Conservation (phyloP, 2,888 invertebrate genomes). For the Brachypterus glaber region DNA sequence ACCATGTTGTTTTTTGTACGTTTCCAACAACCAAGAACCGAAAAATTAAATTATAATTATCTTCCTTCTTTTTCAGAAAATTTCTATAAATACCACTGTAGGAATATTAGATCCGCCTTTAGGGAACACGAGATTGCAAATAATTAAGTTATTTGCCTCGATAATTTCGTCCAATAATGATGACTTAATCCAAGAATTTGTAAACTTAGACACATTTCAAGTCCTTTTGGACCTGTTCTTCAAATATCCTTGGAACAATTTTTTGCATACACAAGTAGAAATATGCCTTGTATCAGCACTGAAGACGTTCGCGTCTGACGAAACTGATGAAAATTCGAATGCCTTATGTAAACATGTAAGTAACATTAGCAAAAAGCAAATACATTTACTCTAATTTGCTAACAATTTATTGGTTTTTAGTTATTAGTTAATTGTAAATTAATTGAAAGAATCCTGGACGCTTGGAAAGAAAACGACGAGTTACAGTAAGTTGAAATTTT, state of each 20-base stretch:
- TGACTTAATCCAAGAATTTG: slow-evolving; percentile 59
- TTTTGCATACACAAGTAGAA: slow-evolving; percentile 85
- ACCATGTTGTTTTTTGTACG: too few species aligned
- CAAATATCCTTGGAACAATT: slow-evolving; percentile 87
- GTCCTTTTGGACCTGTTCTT: slow-evolving; percentile 79
- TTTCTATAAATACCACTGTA: slow-evolving; percentile 57
- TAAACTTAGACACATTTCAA: slow-evolving; percentile 46
- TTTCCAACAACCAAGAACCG: too few species aligned
- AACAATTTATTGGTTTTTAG: slow-evolving; percentile 25
- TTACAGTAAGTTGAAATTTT: slow-evolving; percentile 55
- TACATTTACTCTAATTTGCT: slow-evolving; percentile 11
- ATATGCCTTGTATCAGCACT: slow-evolving; percentile 68
- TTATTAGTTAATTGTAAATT: slow-evolving; percentile 63
- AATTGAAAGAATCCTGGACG: slow-evolving; percentile 68
- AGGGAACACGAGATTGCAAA: slow-evolving; percentile 71
- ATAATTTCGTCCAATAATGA: slow-evolving; percentile 64
- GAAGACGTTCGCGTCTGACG: slow-evolving; percentile 32
- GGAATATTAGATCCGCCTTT: slow-evolving; percentile 65
- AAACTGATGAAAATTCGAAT: slow-evolving; percentile 36
- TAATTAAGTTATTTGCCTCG: slow-evolving; percentile 68
- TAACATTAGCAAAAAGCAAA: slow-evolving; percentile 10
- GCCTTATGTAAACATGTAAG: slow-evolving; percentile 50
- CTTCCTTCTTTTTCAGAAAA: slow-evolving; percentile 45
- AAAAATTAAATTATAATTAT: too few species aligned
- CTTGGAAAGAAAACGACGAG: slow-evolving; percentile 69